Base-by-base conservation (phyloP, 2,113 vertebrate genomes). In the Peromyscus polionotus region DNA sequence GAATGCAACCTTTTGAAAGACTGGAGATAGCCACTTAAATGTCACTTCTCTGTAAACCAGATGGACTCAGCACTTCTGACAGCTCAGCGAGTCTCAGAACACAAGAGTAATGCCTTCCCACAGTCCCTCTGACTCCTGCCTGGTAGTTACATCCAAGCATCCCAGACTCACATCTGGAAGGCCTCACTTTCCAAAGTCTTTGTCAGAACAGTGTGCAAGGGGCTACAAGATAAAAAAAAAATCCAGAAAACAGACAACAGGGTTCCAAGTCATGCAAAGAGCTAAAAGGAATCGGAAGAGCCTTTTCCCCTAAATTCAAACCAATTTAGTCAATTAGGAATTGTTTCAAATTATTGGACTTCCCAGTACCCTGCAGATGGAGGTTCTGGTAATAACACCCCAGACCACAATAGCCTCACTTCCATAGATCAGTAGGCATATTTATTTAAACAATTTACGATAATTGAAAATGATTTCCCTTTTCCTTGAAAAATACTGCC, bases 401-500 rank as follows among this genome's bases (percentile, higher is more conserved):
- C 84, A 80, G 68, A 63, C 26, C 91, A 51, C 68, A 19, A 10
- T 36, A 36, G 65, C 85, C 63, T 39, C n/a, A 20, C 70, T 26
- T 63, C 19, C 84, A 48, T 59, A 80, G 33, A 51, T 80, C 88
- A 57, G 95, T 22, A 73, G 81, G 88, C 70, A 85, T 81, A 14
- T 72, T 70, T 76, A 88, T 85, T 84, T 63, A 90, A 90, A 90
- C 79, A 76, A 96, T 80, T 80, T 39, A 63, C 16, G 61, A 61
- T 63, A 42, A 88, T 84, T 13, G 54, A 39, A 97, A 90, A 95
- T 36, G 80, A 45, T 88, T 88, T 91, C 57, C 39, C 24, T 45
- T 68, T 36, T 16, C 11, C 57, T 88, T 91, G 72, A 86, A 94
- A 97, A 92, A 72, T 39, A 70, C 91, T 68, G 20, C 65, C 2